Evolutionary conservation across 2,888 invertebrate genomes (phyloP).

Genomic region (Ditula angustiorana): DNA sequence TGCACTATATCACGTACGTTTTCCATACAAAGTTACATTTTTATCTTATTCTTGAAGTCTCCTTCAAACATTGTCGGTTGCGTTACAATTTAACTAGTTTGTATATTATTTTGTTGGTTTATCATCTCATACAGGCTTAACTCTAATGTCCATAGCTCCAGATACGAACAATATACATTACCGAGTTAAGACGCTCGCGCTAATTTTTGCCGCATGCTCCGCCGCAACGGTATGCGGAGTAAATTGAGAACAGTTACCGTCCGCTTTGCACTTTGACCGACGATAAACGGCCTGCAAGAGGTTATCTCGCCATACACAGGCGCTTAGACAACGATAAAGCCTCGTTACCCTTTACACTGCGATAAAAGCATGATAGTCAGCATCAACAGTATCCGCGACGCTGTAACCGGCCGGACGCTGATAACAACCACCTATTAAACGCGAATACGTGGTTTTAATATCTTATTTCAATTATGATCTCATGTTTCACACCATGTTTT

Average conservation of each 20-base stretch:
- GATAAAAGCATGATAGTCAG: constrained; percentile 21
- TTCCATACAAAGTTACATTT: too few relatives aligned
- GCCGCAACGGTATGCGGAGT: not conserved
- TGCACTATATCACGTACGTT: too few relatives aligned
- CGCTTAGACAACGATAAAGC: constrained; percentile 36
- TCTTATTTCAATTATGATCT: not conserved
- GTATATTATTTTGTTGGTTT: too few relatives aligned
- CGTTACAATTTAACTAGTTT: too few relatives aligned
- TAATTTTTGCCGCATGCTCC: not conserved
- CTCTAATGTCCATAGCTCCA: too few relatives aligned
- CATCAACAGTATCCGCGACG: constrained; percentile 1
- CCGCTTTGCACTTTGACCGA: constrained; percentile 1
- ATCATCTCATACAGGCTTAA: not conserved
- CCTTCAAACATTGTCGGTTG: too few relatives aligned
- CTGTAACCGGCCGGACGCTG: not conserved
- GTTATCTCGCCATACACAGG: constrained; percentile 20
- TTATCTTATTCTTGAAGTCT: too few relatives aligned
- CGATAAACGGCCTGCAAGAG: constrained; percentile 22
- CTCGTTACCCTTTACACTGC: constrained; percentile 30
- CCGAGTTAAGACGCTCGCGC: too few relatives aligned
- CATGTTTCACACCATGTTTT: not conserved
- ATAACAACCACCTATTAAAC: constrained; percentile 2
- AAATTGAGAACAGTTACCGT: constrained; percentile 1
- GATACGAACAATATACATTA: not conserved
- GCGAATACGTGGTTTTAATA: not conserved